A percentile compares a stretch with the other conserved stretches of the same genome.
Evolutionary conservation across 1,140 invertebrate species (phyloP).

Genomic region (Lepidurus arcticus): DNA sequence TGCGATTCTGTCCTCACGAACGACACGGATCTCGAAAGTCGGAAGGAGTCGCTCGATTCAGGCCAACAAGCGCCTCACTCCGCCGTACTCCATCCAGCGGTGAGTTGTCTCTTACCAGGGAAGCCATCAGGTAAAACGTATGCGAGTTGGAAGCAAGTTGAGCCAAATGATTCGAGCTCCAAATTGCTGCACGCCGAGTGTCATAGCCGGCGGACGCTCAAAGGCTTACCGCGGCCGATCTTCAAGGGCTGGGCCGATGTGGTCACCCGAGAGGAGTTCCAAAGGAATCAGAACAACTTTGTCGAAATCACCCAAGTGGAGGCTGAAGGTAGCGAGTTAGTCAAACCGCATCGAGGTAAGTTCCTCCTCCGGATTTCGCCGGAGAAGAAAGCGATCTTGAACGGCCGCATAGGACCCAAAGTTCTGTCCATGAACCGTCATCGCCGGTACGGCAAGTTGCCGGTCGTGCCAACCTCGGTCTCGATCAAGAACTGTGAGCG

Average conservation of each 20-base stretch:
- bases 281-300: not conserved
- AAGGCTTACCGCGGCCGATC: not conserved
- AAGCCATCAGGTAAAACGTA: not conserved
- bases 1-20: constrained; percentile 1
- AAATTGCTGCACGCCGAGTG: not conserved
- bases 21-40: not conserved
- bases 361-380: constrained; percentile 20
- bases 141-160: not conserved
- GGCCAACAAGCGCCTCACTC: not conserved
- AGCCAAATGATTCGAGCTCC: not conserved
- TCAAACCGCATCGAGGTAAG: not conserved
- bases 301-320: not conserved
- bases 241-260: not conserved
- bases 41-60: not conserved
- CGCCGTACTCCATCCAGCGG: not conserved
- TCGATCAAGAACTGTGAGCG: constrained; percentile 27
- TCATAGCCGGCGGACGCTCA: not conserved
- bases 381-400: constrained; percentile 25
- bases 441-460: not conserved
- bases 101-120: not conserved
- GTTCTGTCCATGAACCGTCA: not conserved
- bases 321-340: constrained; percentile 1
- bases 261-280: not conserved
- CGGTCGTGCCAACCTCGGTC: not conserved
- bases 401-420: not conserved